Conservation (phyloP, 2,888 invertebrate species). For the Meandrusa payeni region DNA sequence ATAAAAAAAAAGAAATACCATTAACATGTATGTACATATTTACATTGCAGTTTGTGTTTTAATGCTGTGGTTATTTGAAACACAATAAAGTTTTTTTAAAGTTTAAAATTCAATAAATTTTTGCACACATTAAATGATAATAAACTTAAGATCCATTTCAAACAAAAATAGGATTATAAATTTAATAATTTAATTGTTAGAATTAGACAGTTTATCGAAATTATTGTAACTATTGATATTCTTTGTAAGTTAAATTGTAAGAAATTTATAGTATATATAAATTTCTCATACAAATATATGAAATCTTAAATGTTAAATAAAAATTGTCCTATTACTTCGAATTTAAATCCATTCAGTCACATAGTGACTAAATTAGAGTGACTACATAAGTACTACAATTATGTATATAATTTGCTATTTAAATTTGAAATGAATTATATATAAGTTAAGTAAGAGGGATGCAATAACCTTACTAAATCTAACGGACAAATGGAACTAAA, state of each 20-base stretch:
- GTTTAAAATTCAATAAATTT: slow-evolving; percentile 28
- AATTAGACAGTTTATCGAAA: too few relatives aligned
- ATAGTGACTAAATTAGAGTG: too few relatives aligned
- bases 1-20: slow-evolving; percentile 60
- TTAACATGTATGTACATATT: slow-evolving; percentile 77
- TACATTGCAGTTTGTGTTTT: slow-evolving; percentile 58
- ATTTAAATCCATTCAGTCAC: too few relatives aligned
- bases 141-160: slow-evolving; percentile 17
- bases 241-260: not conserved
- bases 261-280: slow-evolving; percentile 33
- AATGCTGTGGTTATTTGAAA: slow-evolving; percentile 49
- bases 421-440: slow-evolving; percentile 28
- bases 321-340: slow-evolving; percentile 32
- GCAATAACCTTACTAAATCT: slow-evolving; percentile 46
- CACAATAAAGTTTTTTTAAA: slow-evolving; percentile 47
- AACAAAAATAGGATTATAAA: slow-evolving; percentile 15
- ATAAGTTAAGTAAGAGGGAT: slow-evolving; percentile 40
- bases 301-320: slow-evolving; percentile 15
- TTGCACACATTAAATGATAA: slow-evolving; percentile 11
- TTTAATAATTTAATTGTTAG: not conserved
- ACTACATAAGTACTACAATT: too few relatives aligned
- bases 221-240: too few relatives aligned
- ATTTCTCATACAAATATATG: slow-evolving; percentile 28
- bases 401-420: slow-evolving; percentile 28
- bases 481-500: slow-evolving; percentile 58